A percentile compares a stretch with the other conserved stretches of the same genome.
phyloP scores from a whole-genome alignment of 2,888 invertebrate species.

The Drosophila nigricruria region DNA sequence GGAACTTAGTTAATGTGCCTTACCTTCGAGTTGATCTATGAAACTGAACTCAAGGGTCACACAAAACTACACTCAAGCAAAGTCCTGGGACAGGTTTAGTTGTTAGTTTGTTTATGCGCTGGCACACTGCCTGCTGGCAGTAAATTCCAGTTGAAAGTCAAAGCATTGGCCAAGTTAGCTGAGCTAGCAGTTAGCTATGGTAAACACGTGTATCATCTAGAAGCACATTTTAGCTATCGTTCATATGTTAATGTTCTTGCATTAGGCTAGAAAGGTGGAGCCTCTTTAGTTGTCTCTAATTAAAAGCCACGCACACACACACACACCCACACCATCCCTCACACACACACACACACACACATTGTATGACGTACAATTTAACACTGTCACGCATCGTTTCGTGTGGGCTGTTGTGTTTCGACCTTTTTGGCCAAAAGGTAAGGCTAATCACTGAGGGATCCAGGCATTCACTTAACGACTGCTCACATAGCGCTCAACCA shows the following conservation, averaged over 20 bases:
- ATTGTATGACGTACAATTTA: slow-evolving; percentile 60
- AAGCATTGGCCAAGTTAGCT: slow-evolving; percentile 50
- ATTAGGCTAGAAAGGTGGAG: slow-evolving; percentile 48
- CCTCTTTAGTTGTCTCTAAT: slow-evolving; percentile 70
- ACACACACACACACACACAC: slow-evolving; percentile 12
- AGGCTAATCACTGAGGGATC: slow-evolving; percentile 66
- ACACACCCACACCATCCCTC: slow-evolving; percentile 29
- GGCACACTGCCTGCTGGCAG: slow-evolving; percentile 26
- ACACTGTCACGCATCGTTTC: slow-evolving; percentile 79
- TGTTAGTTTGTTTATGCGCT: slow-evolving; percentile 49
- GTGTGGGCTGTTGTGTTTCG: slow-evolving; percentile 55
- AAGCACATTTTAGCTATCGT: slow-evolving; percentile 61
- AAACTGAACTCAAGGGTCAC: slow-evolving; percentile 38
- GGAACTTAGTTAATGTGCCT: slow-evolving; percentile 30
- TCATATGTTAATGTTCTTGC: slow-evolving; percentile 75
- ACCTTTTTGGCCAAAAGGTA: slow-evolving; percentile 62
- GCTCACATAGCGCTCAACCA: slow-evolving; percentile 19
- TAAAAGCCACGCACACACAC: slow-evolving; percentile 59
- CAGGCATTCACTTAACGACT: slow-evolving; percentile 37
- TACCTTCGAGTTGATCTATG: slow-evolving; percentile 40
- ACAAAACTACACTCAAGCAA: slow-evolving; percentile 20
- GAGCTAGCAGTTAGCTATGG: slow-evolving; percentile 32
- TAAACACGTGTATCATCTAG: slow-evolving; percentile 29
- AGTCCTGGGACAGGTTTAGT: slow-evolving; percentile 32
- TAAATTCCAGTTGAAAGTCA: slow-evolving; percentile 28